Evolutionary conservation across 2,797 vertebrate genomes (phyloP).

Genomic region (Picus viridis): DNA sequence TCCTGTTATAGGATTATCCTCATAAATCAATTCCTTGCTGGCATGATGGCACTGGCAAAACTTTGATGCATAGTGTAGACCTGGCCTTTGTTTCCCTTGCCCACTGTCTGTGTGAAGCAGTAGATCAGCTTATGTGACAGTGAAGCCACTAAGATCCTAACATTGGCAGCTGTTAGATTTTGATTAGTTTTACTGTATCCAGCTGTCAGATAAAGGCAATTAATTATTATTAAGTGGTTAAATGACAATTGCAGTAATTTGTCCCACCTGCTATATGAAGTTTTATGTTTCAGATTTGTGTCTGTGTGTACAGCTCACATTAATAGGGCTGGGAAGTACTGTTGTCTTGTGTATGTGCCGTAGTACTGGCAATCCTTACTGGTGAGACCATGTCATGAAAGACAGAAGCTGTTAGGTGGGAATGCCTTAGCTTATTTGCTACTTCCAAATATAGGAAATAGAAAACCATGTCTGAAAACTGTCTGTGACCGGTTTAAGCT

Average conservation of each 20-base stretch:
- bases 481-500: too few species aligned
- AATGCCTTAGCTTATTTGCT: background rate
- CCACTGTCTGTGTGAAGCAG: background rate
- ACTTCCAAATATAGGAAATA: background rate
- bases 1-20: background rate
- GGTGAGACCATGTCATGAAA: background rate
- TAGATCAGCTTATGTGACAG: background rate
- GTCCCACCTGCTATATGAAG: background rate
- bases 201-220: slow-evolving; percentile 28
- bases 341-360: background rate
- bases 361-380: background rate
- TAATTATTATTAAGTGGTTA: slow-evolving; percentile 45
- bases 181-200: slow-evolving; percentile 17
- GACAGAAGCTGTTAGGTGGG: background rate
- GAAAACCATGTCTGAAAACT: background rate
- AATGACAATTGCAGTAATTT: background rate
- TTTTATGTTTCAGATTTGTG: background rate
- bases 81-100: background rate
- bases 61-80: background rate
- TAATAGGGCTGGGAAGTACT: background rate
- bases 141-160: background rate
- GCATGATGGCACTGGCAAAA: background rate
- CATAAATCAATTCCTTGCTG: background rate
- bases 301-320: background rate
- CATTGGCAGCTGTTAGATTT: background rate